Evolutionary conservation across 2,888 invertebrate species (phyloP), one percentile per base, ranked within the genome.

Genomic region (Phrixothrix hirtus): DNA sequence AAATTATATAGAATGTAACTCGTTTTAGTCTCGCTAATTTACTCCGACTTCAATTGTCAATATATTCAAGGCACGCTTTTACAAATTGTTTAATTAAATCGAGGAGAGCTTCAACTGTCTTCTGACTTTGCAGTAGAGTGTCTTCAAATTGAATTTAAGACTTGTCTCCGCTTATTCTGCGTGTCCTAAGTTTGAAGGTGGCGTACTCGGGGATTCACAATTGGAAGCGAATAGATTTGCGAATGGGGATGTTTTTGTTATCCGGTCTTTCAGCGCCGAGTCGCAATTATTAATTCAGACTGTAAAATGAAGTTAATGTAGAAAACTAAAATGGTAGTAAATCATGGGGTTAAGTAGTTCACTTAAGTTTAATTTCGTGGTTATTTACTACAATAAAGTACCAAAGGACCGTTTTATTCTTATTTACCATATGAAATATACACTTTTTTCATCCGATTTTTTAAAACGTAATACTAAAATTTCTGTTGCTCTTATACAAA

Each of bases 11-110:
- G 42, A 43, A 43, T 43, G 42, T 34, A 32, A 43, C 25, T 43
- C 42, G 42, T 43, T 43, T 41, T 43, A 43, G 55, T 61, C 54
- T 44, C 57, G 43, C 34, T 58, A 63, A 65, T 65, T 65, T 62
- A 61, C 62, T 45, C 47, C 63, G 62, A 63, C 66, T 67, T 63
- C 66, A 67, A 66, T 69, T 67, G 70, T 67, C 70, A 64, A 70
- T 71, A 70, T 70, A 74, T 74, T 72, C 73, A 52, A 65, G 67
- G 69, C 74, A 73, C 73, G 74, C 73, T 73, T 73, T 73, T 70
- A 71, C 73, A 73, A 74, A 74, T 74, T 73, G 72, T 73, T 74
- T 74, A 74, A 74, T 74, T 73, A 72, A 74, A 74, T 74, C 68
- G 68, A 62, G 61, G 61, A 66, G 50, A 49, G 59, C 57, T 54